Evolutionary conservation across 92 coral and sea anemone genomes (phyloP).

Genomic region (Chrysogorgia sp.): DNA sequence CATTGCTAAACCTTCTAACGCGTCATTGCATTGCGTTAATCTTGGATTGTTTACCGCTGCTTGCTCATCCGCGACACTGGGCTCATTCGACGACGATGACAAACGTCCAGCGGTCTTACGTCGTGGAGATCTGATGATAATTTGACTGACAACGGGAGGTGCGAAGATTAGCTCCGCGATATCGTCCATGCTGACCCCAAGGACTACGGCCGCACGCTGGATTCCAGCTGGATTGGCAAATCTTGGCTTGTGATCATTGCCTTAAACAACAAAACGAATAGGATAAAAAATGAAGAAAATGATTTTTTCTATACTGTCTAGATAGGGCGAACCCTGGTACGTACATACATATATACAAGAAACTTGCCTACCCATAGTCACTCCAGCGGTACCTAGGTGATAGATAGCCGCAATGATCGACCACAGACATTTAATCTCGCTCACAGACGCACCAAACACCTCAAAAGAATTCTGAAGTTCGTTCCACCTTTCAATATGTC

Average conservation of each 20-base stretch:
- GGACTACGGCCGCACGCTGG: constrained; percentile 86
- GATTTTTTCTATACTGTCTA: no score
- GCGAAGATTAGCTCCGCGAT: constrained; percentile 93
- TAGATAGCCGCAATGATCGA: constrained; percentile 83
- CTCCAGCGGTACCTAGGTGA: constrained; percentile 91
- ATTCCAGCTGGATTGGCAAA: constrained; percentile 95
- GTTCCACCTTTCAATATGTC: constrained; percentile 84
- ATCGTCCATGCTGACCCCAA: constrained; percentile 88
- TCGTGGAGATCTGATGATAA: constrained; percentile 76
- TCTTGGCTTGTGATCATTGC: constrained; percentile 91
- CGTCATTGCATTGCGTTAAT: constrained; percentile 73
- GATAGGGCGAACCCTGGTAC: no score
- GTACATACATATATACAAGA: background rate
- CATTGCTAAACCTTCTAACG: constrained; percentile 92
- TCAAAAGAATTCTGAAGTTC: constrained; percentile 89
- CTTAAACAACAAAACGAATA: constrained; percentile 28
- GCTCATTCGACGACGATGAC: constrained; percentile 60
- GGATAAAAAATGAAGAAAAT: background rate
- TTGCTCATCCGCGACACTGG: constrained; percentile 73
- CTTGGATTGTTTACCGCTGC: constrained; percentile 59
- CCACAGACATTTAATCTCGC: constrained; percentile 91
- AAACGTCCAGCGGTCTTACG: constrained; percentile 68
- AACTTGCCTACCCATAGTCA: constrained; percentile 75
- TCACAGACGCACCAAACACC: constrained; percentile 75
- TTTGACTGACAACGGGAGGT: constrained; percentile 94